These are phyloP conservation scores for Papilio helenus DNA, from an alignment of 1,140 invertebrate genomes.

Conservation along the genomic window DNA sequence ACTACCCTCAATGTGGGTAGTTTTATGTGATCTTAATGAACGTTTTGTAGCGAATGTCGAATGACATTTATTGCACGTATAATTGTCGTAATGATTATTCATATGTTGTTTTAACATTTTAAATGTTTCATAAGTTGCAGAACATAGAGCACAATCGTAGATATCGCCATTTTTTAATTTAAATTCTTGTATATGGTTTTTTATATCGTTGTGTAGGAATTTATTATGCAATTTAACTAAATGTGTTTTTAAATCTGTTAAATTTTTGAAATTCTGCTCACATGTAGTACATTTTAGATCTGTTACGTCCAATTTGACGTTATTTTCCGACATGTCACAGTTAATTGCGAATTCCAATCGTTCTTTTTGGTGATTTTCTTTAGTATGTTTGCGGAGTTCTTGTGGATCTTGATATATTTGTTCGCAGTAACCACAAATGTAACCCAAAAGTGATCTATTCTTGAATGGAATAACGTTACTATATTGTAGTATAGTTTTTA, in stretches of 20 bases:
- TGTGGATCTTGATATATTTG: constrained; percentile 58
- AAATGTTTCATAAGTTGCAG: constrained; percentile 68
- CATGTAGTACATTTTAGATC: constrained; percentile 61
- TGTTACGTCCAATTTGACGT: constrained; percentile 63
- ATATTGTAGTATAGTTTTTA: constrained; percentile 60
- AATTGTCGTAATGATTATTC: constrained; percentile 75
- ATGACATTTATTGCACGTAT: constrained; percentile 63
- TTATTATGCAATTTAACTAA: constrained; percentile 59
- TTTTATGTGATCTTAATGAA: constrained; percentile 62
- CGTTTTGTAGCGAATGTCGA: constrained; percentile 63
- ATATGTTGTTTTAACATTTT: constrained; percentile 79
- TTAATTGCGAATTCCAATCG: constrained; percentile 57
- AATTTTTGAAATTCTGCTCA: constrained; percentile 51
- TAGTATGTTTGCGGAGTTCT: constrained; percentile 61
- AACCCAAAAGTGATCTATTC: constrained; percentile 62
- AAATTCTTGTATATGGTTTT: constrained; percentile 68
- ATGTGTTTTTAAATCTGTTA: constrained; percentile 59
- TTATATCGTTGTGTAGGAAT: constrained; percentile 62
- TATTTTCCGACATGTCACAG: constrained; percentile 64
- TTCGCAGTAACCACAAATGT: constrained; percentile 67
- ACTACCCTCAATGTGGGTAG: constrained; percentile 66
- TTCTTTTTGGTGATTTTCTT: constrained; percentile 56
- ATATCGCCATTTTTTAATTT: constrained; percentile 67
- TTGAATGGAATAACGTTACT: constrained; percentile 68
- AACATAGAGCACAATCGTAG: constrained; percentile 67